phyloP scores from a whole-genome alignment of 1,140 invertebrate genomes.

The Pseudachorutes palmiensis region DNA sequence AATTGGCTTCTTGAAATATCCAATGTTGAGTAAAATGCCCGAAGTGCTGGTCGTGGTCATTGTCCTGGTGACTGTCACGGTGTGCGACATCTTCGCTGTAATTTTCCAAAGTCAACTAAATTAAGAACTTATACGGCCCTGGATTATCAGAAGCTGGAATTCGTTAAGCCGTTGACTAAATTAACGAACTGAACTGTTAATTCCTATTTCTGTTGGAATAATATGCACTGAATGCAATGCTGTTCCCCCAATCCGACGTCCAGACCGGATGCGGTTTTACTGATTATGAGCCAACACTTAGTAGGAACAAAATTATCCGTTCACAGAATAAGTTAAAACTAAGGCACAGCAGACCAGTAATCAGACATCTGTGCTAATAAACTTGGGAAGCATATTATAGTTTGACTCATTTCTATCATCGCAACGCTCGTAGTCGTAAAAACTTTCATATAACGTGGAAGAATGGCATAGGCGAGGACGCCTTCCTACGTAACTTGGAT shows the following conservation, averaged over 20 bases:
- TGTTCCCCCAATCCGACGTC: not conserved
- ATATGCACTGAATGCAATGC: not conserved
- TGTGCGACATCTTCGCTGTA: conserved; percentile 61
- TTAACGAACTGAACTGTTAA: not conserved
- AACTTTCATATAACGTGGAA: not conserved
- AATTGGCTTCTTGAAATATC: conserved; percentile 55
- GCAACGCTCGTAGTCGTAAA: not conserved
- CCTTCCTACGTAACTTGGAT: too few species aligned
- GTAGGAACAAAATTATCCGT: not conserved
- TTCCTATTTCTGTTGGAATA: not conserved
- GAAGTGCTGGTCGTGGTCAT: conserved; percentile 68
- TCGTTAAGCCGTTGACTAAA: not conserved
- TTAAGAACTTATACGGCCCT: not conserved
- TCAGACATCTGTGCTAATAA: not conserved
- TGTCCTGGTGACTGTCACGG: conserved; percentile 70
- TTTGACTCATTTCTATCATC: not conserved
- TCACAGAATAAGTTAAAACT: not conserved
- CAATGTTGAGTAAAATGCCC: conserved; percentile 63
- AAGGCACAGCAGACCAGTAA: not conserved
- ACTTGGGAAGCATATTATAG: not conserved
- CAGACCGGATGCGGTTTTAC: not conserved
- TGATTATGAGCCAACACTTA: not conserved
- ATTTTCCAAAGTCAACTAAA: not conserved
- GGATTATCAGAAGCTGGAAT: not conserved
- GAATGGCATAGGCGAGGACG: not conserved